phyloP scores from a whole-genome alignment of 2,113 vertebrate genomes.

The Eclectus roratus region DNA sequence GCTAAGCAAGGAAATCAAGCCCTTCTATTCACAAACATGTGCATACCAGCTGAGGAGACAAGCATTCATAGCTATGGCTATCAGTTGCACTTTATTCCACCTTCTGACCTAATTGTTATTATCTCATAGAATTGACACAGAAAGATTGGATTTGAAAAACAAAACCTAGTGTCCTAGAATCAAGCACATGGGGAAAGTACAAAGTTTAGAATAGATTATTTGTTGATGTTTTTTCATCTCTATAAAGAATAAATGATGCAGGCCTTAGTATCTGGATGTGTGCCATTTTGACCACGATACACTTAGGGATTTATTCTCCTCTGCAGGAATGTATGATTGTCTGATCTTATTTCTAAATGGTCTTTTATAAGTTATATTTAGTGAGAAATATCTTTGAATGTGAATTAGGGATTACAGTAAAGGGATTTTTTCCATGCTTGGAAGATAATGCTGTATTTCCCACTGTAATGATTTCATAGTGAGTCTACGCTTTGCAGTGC shows the following conservation, averaged over 20 bases:
- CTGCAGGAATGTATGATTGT: neutral
- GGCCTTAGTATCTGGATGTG: neutral
- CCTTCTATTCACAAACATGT: neutral
- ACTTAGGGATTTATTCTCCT: neutral
- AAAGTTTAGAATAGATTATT: neutral
- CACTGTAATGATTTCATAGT: neutral
- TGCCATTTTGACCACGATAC: neutral
- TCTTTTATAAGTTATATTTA: neutral
- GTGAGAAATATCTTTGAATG: neutral
- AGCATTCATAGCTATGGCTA: neutral
- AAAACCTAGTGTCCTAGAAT: neutral
- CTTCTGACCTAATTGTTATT: neutral
- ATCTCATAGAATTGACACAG: neutral
- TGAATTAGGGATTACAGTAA: slow-evolving; percentile 16
- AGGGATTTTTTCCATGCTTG: neutral
- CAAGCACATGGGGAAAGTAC: neutral
- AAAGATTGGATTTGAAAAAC: neutral
- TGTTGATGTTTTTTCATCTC: neutral
- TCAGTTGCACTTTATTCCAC: neutral
- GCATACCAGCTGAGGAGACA: neutral
- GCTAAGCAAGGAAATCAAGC: neutral
- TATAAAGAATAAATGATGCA: neutral
- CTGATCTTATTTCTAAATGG: neutral
- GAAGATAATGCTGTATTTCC: slow-evolving; percentile 23
- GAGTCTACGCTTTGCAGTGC: neutral